Evolutionary conservation across 2,797 vertebrate genomes (phyloP).

Genomic region (Hephaestus fuliginosus): DNA sequence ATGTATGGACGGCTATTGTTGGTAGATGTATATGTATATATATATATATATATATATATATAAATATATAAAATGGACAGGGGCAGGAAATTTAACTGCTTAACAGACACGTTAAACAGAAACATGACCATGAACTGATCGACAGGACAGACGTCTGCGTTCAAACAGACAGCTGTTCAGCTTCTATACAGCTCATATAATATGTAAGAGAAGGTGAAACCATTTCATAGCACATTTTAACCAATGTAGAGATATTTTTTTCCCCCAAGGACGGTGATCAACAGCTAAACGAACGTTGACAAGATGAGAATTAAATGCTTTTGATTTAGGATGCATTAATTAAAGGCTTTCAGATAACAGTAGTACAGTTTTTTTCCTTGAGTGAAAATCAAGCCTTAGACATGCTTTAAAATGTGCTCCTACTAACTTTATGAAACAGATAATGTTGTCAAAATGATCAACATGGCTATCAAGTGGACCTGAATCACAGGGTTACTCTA

Average conservation of each 20-base stretch:
- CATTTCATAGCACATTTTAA: background rate
- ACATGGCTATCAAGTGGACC: too few relatives aligned
- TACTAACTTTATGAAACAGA: too few relatives aligned
- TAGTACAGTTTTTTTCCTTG: background rate
- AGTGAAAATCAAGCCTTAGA: background rate
- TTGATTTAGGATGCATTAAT: background rate
- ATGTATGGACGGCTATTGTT: slow-evolving; percentile 28
- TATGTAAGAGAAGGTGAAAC: background rate
- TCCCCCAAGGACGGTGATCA: background rate
- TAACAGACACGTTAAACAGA: slow-evolving; percentile 4
- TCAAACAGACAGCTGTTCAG: background rate
- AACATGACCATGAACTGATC: slow-evolving; percentile 25
- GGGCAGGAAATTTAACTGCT: slow-evolving; percentile 12
- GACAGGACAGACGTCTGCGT: background rate
- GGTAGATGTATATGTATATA: background rate
- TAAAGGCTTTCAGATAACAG: background rate
- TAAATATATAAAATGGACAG: background rate
- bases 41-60: too few relatives aligned
- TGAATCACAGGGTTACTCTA: too few relatives aligned
- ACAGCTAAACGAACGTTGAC: too few relatives aligned
- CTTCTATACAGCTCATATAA: background rate
- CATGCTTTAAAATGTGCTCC: too few relatives aligned
- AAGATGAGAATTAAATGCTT: too few relatives aligned
- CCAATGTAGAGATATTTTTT: background rate
- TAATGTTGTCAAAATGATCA: too few relatives aligned